phyloP scores from a whole-genome alignment of 1,140 invertebrate genomes.

The Diachasmimorpha longicaudata region DNA sequence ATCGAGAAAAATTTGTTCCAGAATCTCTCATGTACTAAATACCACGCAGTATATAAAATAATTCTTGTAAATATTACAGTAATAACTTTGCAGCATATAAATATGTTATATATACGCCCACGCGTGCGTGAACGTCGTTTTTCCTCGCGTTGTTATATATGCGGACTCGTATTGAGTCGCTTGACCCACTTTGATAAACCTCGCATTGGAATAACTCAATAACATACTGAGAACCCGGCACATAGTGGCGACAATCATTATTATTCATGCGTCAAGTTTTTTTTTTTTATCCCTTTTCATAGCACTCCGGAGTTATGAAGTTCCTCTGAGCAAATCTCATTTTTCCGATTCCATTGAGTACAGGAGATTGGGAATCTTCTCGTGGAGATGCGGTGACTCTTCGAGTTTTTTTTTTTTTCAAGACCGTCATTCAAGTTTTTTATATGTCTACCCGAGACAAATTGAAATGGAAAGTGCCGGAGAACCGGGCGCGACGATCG shows the following conservation, averaged over 20 bases:
- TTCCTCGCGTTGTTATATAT: constrained; percentile 4
- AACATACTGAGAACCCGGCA: constrained; percentile 39
- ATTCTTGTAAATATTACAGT: constrained; percentile 10
- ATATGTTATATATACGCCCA: constrained; percentile 37
- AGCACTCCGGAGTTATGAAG: not conserved
- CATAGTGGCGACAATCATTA: constrained; percentile 49
- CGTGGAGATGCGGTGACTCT: not conserved
- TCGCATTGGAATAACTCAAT: constrained; percentile 61
- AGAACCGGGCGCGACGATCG: not conserved
- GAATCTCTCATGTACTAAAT: not conserved
- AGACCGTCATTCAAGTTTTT: not conserved
- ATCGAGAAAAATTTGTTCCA: not conserved
- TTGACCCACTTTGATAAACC: constrained; percentile 64
- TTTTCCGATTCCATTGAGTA: not conserved
- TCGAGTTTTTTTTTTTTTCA: not conserved
- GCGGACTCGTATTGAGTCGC: constrained; percentile 50
- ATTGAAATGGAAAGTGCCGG: constrained; percentile 4
- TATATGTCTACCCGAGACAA: not conserved
- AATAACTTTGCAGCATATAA: constrained; percentile 10
- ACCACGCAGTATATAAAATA: not conserved
- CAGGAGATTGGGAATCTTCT: not conserved
- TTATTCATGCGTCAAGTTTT: constrained; percentile 43
- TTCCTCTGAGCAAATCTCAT: not conserved
- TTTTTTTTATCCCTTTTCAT: not conserved
- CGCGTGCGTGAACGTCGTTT: constrained; percentile 34